These are phyloP conservation scores for Drosophila truncata DNA, from an alignment of 1,140 invertebrate species.

Conservation along the genomic window DNA sequence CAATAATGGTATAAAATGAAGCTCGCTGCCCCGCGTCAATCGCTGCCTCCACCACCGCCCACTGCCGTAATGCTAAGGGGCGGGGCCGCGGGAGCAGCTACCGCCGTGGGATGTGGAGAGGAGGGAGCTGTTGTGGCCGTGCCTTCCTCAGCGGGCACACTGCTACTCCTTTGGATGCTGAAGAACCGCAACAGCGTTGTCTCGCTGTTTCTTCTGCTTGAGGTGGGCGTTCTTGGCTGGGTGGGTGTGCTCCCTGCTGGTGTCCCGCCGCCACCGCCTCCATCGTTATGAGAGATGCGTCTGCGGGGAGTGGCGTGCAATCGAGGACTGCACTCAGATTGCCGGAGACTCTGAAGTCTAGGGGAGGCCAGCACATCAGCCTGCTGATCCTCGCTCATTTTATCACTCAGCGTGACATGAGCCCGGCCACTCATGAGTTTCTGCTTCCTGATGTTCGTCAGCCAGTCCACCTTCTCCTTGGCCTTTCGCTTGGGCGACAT, in stretches of 20 bases:
- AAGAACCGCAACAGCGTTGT: constrained; percentile 80
- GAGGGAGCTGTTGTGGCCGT: constrained; percentile 5
- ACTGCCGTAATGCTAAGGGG: constrained; percentile 38
- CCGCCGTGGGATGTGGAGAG: constrained; percentile 7
- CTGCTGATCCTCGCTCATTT: constrained; percentile 64
- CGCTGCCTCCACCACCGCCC: constrained; percentile 42
- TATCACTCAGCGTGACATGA: constrained; percentile 64
- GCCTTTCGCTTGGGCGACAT: constrained; percentile 89
- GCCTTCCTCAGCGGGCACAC: constrained; percentile 23
- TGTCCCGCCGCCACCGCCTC: constrained; percentile 1
- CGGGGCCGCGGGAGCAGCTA: constrained; percentile 1
- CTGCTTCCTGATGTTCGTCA: constrained; percentile 89
- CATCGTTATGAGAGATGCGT: constrained; percentile 66
- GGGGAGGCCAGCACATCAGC: constrained; percentile 65
- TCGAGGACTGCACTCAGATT: constrained; percentile 71
- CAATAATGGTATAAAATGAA: constrained; percentile 25
- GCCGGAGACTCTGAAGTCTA: constrained; percentile 71
- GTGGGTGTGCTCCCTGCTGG: constrained; percentile 11
- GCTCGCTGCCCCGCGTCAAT: constrained; percentile 38
- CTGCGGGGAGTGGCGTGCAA: constrained; percentile 61
- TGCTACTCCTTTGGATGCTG: constrained; percentile 65
- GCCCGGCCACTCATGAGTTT: constrained; percentile 79
- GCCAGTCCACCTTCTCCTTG: constrained; percentile 89
- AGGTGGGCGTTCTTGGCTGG: constrained; percentile 72
- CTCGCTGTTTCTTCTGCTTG: constrained; percentile 81